Percentiles rank a stretch among this genome's conserved stretches.
Evolutionary conservation across 2,888 invertebrate genomes (phyloP).

Genomic region (Rotaria sp.): DNA sequence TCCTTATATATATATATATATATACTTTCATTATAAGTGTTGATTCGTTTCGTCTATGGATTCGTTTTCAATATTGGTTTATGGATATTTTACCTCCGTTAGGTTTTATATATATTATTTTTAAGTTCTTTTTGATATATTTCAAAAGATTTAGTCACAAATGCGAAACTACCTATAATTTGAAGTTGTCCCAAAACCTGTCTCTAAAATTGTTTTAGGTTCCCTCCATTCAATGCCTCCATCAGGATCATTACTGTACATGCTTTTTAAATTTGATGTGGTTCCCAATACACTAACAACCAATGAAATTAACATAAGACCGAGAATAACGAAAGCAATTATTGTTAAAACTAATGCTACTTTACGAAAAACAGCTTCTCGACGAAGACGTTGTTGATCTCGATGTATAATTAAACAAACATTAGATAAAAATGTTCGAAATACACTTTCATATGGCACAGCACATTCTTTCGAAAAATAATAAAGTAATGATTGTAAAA

Average conservation of each 20-base stretch:
- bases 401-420: not conserved
- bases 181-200: not conserved
- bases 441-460: not conserved
- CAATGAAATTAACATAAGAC: not conserved
- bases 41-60: not conserved
- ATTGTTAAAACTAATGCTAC: not conserved
- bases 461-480: not conserved
- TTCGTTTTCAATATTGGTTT: not conserved
- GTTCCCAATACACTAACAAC: not conserved
- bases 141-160: not conserved
- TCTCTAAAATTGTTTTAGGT: not conserved
- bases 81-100: not conserved
- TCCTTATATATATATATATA: no score
- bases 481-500: not conserved
- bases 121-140: not conserved
- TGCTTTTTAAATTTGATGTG: not conserved
- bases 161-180: not conserved
- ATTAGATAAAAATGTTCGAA: conserved; percentile 2
- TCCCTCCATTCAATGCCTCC: not conserved
- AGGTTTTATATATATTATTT: not conserved
- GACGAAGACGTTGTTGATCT: not conserved
- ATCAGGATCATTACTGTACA: not conserved
- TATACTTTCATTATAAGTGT: not conserved
- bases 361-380: not conserved
- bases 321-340: not conserved